These are phyloP conservation scores for Eufriesea mexicana DNA, from an alignment of 1,140 invertebrate species.

Conservation along the genomic window DNA sequence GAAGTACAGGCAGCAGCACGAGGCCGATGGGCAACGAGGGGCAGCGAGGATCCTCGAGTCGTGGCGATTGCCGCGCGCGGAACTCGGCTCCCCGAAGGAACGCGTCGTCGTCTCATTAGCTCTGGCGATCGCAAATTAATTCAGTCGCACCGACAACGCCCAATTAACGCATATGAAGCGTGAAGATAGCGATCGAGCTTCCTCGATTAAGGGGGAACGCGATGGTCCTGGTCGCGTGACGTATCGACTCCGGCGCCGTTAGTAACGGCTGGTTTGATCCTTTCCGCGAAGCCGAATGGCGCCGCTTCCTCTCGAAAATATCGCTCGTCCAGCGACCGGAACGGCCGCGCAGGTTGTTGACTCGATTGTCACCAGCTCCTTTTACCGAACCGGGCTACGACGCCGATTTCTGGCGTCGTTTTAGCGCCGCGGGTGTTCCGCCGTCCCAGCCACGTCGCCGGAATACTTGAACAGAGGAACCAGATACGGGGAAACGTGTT, in stretches of 20 bases:
- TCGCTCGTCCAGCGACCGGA: constrained; percentile 69
- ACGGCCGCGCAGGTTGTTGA: constrained; percentile 73
- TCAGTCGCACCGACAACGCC: constrained; percentile 70
- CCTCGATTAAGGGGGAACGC: constrained; percentile 42
- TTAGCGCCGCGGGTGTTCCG: constrained; percentile 29
- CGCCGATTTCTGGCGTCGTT: constrained; percentile 22
- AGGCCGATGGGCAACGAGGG: background rate
- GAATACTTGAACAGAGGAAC: constrained; percentile 36
- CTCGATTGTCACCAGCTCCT: constrained; percentile 69
- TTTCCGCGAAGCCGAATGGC: constrained; percentile 59
- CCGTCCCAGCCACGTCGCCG: background rate
- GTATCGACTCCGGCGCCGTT: constrained; percentile 43
- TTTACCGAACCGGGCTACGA: constrained; percentile 39
- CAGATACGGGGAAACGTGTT: constrained; percentile 24
- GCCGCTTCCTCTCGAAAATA: constrained; percentile 72
- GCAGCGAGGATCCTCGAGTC: background rate
- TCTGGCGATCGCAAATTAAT: constrained; percentile 75
- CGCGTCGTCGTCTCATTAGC: constrained; percentile 60
- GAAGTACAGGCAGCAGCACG: too few species aligned
- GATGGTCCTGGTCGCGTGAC: constrained; percentile 31
- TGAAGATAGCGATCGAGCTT: constrained; percentile 70
- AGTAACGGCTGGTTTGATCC: constrained; percentile 56
- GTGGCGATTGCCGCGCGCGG: constrained; percentile 13
- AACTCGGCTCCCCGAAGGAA: constrained; percentile 21
- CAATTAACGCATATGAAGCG: constrained; percentile 76